Conservation (phyloP, 2,113 vertebrate species). For the Macrotus californicus region DNA sequence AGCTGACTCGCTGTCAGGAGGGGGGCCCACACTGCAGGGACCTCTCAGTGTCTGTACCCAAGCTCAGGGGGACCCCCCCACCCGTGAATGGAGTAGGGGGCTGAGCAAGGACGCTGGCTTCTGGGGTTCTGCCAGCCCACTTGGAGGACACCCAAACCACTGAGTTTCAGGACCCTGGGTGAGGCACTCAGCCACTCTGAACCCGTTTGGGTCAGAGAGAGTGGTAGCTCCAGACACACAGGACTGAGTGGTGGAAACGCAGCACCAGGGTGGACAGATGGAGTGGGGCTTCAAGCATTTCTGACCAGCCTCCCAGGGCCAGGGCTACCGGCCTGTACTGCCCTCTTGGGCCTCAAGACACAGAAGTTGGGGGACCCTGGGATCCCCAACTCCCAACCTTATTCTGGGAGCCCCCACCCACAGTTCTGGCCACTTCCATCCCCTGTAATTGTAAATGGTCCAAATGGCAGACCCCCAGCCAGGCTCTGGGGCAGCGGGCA, state of each 20-base stretch:
- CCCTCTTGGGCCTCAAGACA: not conserved
- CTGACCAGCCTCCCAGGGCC: not conserved
- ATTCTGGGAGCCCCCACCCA: not conserved
- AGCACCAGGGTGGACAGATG: fast-evolving
- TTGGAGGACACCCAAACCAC: not conserved
- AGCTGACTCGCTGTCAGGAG: fast-evolving
- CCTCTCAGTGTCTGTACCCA: fast-evolving
- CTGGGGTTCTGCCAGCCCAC: too few species aligned
- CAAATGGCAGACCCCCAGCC: not conserved
- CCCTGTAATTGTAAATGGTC: not conserved
- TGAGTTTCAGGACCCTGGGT: not conserved
- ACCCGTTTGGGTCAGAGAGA: too few species aligned
- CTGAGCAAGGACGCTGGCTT: not conserved
- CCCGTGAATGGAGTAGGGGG: fast-evolving
- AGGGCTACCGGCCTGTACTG: not conserved
- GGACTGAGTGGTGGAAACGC: not conserved
- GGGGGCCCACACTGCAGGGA: not conserved
- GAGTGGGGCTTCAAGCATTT: fast-evolving
- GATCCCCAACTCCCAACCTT: fast-evolving
- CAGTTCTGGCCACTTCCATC: not conserved
- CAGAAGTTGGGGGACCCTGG: not conserved
- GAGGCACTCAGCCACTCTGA: not conserved
- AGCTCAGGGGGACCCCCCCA: fast-evolving
- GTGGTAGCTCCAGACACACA: fast-evolving
- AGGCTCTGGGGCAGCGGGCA: not conserved